Base-by-base conservation (phyloP, 2,888 invertebrate species). In the Ormyrus nitidulus region DNA sequence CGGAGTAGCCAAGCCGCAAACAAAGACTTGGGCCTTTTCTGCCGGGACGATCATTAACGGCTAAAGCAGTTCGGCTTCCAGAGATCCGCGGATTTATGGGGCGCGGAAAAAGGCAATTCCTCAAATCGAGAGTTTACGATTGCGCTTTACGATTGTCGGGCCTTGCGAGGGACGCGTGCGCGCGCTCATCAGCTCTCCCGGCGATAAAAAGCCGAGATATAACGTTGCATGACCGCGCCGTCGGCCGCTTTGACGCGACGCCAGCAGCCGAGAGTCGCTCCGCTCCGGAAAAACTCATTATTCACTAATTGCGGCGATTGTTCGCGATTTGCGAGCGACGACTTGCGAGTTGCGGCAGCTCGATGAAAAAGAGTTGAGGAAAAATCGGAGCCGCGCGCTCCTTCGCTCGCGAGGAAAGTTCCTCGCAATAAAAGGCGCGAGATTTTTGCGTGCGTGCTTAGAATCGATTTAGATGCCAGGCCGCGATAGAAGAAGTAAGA, bases 391-490 rank as follows among this genome's bases (percentile, higher is more conserved):
- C 19, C 2, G 19, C 19, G 34, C 34, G 34, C 34, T 2, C 34
- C 3, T 34, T 4, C 13, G 34, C 34, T 4, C 3, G 34, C 1
- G 34, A 34, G 34, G 34, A 34, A 34, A 34, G 34, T 34, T 34
- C 34, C 34, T 34, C 3, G 34, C 34, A 4, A 34, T 4, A 34
- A 34, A 34, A 34, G 34, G 58, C 54, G n/a, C 56, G 71, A 13
- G 10, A 73, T 51, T 58, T 71, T 59, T 51, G 34, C 59, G 53
- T 66, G 71, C 78, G 78, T 78, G 78, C 66, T 66, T 58, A 51
- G 73, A 78, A 73, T 66, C 78, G 72, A 66, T 72, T 73, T 66
- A 64, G 73, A 73, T 61, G 66, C 53, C 58, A 54, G 51, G 58
- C 51, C 10, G 49, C 34, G 73, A 73, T 73, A 64, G 6, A 54